Evolutionary conservation across 2,888 invertebrate genomes (phyloP), one percentile per base, ranked within the genome.

Genomic region (Peribatodes rhomboidaria): DNA sequence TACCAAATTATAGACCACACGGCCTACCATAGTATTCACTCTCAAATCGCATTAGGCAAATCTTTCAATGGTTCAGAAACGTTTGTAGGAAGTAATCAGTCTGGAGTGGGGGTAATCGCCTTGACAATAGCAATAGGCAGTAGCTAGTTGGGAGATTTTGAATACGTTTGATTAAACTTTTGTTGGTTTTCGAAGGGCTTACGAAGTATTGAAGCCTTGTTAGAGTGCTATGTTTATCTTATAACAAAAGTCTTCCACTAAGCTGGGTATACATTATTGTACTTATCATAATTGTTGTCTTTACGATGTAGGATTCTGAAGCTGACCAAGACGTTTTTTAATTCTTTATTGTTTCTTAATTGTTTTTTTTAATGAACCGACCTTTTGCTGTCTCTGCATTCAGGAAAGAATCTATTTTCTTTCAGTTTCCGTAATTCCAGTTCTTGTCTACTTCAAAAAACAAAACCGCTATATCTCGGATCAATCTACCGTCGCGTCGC

Each of bases 11-110:
- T 74, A 70, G 67, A 56, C 61, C 61, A 57, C 54, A 67, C 67
- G 52, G 47, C 39, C 59, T 54, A 65, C 56, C 80, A 83, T 77
- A 81, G 78, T 83, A 82, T 77, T 81, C 83, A 81, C 78, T 80
- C 78, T 74, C 70, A 82, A 86, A 84, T 84, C 79, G 78, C 83
- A 85, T 85, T 87, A 83, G 80, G 80, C 82, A 81, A 85, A 85
- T 84, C 84, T 85, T 79, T 81, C 76, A 77, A 76, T 76, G 77
- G 74, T 79, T 84, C 83, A 83, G 76, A 79, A 76, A 75, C 79
- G 78, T 81, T 83, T 80, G 70, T 72, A 79, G 76, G 82, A 85
- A 87, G 87, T 88, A 86, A 85, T 47, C 11, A 27, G 20, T 27
- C 14, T 20, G 41, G 13, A 27, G 27, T 27, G 27, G 27, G 42